phyloP scores from a whole-genome alignment of 2,113 vertebrate species.

The Ammodytes marinus region DNA sequence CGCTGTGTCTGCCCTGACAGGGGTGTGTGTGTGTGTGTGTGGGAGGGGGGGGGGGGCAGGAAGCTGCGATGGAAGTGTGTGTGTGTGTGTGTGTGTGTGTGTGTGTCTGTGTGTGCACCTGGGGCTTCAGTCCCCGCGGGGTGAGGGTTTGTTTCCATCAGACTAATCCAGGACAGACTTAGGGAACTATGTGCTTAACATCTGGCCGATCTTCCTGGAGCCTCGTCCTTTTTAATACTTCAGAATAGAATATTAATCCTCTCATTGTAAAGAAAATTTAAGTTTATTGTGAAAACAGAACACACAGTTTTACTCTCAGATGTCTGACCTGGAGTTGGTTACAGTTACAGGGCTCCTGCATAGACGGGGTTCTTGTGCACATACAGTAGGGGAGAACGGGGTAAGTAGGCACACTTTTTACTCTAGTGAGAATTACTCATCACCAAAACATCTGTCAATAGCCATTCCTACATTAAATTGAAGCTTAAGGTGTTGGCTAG shows the following conservation, averaged over 20 bases:
- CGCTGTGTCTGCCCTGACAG: background rate
- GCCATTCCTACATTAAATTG: no score
- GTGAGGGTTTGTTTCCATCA: constrained; percentile 41
- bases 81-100: constrained; percentile 1
- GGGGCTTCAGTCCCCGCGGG: constrained; percentile 20
- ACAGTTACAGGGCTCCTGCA: background rate
- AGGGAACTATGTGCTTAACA: constrained; percentile 33
- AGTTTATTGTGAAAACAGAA: constrained; percentile 3
- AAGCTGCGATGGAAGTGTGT: background rate
- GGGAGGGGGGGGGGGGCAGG: constrained; percentile 17
- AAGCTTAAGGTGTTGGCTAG: no score
- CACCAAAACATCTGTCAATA: no score
- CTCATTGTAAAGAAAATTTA: background rate
- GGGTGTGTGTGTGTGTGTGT: no score
- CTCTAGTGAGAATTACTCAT: no score
- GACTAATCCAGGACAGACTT: constrained; percentile 37
- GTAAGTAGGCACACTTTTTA: no score
- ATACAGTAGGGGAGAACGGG: no score
- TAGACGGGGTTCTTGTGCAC: no score
- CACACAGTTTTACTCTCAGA: constrained; percentile 20
- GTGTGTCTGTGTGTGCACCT: background rate
- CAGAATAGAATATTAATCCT: constrained; percentile 32
- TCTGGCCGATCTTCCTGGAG: constrained; percentile 36
- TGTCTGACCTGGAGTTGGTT: constrained; percentile 12
- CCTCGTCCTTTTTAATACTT: constrained; percentile 21